A percentile compares a stretch with the other conserved stretches of the same genome.
Conservation (phyloP, 1,140 invertebrate species). For the Yoshiicerus persimilis region DNA sequence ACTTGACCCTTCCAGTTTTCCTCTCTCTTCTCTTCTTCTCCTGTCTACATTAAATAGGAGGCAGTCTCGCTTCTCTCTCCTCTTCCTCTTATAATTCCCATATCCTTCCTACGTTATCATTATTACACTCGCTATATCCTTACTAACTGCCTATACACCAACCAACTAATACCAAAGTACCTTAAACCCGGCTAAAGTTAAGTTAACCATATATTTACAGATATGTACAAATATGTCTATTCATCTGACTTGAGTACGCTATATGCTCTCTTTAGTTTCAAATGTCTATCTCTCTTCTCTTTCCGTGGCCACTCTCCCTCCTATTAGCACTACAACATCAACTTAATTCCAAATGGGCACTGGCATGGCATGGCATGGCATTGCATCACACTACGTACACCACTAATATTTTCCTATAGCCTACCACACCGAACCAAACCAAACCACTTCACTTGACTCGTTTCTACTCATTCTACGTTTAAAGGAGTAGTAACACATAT, state of each 20-base stretch:
- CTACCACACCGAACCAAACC: too few relatives aligned
- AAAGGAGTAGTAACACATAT: slow-evolving; percentile 1
- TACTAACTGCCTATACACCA: not conserved
- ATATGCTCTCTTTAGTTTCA: slow-evolving; percentile 1
- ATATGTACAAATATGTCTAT: not conserved
- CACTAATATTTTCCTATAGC: slow-evolving; percentile 13
- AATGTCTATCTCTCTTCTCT: not conserved
- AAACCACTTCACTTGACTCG: too few relatives aligned
- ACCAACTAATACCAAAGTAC: not conserved
- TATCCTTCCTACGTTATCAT: slow-evolving; percentile 11
- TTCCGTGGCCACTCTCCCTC: not conserved
- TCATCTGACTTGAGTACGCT: not conserved
- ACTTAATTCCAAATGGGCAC: not conserved
- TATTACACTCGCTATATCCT: not conserved
- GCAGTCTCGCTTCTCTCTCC: slow-evolving; percentile 1
- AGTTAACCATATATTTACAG: not conserved
- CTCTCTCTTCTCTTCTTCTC: slow-evolving; percentile 16
- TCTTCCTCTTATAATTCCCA: not conserved
- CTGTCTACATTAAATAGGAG: not conserved
- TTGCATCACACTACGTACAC: not conserved
- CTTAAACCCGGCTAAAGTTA: not conserved
- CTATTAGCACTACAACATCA: not conserved
- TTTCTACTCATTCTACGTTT: not conserved
- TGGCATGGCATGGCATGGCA: too few relatives aligned
- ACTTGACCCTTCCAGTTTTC: slow-evolving; percentile 38